These are phyloP conservation scores for Nasua narica DNA, from an alignment of 2,797 vertebrate genomes.

Conservation along the genomic window DNA sequence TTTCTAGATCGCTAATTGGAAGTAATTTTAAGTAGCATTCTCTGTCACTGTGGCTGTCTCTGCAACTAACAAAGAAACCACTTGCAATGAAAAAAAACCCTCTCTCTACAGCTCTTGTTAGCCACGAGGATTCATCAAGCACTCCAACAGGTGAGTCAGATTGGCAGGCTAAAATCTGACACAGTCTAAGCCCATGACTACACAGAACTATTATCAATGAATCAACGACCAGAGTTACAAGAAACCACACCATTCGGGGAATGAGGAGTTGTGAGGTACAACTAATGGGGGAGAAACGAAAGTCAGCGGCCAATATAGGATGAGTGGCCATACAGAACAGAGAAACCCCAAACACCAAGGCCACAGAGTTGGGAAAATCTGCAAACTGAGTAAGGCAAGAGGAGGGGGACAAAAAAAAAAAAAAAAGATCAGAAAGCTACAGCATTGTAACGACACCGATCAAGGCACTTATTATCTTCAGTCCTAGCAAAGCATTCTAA, in stretches of 20 bases:
- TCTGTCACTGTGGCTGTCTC: not conserved
- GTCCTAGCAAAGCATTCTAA: not conserved
- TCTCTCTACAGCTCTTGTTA: not conserved
- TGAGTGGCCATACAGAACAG: not conserved
- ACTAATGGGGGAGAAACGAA: conserved; percentile 26
- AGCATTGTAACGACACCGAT: not conserved
- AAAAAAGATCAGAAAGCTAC: not conserved
- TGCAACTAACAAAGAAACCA: conserved; percentile 14
- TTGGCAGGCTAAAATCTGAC: conserved; percentile 11
- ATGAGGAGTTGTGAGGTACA: conserved; percentile 51
- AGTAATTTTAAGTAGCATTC: not conserved
- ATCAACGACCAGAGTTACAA: conserved; percentile 65
- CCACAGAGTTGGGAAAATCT: not conserved
- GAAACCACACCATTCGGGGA: conserved; percentile 68
- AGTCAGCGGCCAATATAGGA: conserved; percentile 10
- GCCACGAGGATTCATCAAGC: not conserved
- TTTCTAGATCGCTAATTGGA: conserved; percentile 21
- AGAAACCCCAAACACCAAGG: not conserved
- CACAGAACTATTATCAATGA: conserved; percentile 57
- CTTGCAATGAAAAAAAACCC: not conserved
- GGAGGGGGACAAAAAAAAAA: not conserved
- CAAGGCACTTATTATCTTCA: not conserved
- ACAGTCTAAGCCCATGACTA: conserved; percentile 45
- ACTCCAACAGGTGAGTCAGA: conserved; percentile 53
- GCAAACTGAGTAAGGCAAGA: not conserved